Conservation (phyloP, 2,797 vertebrate genomes). For the Podarcis siculus region DNA sequence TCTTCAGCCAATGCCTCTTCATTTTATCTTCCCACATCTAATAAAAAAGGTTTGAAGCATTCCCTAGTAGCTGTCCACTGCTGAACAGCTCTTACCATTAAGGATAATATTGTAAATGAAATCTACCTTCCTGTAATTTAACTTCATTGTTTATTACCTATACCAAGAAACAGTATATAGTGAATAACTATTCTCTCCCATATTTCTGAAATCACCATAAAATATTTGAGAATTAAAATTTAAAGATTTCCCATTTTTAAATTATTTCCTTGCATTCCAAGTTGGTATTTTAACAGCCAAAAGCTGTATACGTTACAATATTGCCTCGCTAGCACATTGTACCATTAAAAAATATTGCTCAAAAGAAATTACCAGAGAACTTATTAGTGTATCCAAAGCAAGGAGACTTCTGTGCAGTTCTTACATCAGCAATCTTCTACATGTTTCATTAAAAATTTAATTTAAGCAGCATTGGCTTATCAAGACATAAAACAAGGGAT, state of each 20-base stretch:
- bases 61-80: not conserved
- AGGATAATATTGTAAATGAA: too few species aligned
- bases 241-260: too few species aligned
- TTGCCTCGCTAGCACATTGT: not conserved
- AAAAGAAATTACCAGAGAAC: not conserved
- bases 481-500: conserved; percentile 34
- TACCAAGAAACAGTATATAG: not conserved
- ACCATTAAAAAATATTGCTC: not conserved
- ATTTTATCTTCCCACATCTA: not conserved
- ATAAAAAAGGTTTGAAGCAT: not conserved
- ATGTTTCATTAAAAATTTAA: conserved; percentile 36
- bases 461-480: conserved; percentile 28
- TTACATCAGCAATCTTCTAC: not conserved
- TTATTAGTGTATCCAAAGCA: not conserved
- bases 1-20: not conserved
- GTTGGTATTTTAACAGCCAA: not conserved
- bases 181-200: not conserved
- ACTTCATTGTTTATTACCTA: not conserved
- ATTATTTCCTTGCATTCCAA: not conserved
- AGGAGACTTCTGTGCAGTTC: not conserved
- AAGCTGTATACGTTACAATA: not conserved
- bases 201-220: not conserved
- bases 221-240: not conserved
- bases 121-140: not conserved
- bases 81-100: not conserved